Conservation (phyloP, 2,888 invertebrate genomes). For the Loripinus fragilis region DNA sequence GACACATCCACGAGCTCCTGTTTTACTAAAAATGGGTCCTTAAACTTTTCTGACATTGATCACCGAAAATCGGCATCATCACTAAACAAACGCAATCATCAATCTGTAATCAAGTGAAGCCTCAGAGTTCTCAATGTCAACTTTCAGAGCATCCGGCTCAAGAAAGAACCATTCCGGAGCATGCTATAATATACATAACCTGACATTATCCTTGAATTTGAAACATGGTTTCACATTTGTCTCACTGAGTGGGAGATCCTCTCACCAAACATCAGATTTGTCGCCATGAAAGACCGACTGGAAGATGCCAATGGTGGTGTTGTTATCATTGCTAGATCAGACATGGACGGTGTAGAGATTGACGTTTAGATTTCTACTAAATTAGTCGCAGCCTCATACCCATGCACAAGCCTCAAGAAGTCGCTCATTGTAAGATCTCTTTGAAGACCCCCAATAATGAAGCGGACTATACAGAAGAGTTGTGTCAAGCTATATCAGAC, state of each 20-base stretch:
- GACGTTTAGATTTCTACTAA: constrained; percentile 11
- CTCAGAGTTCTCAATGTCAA: no score
- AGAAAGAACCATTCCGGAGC: constrained; percentile 11
- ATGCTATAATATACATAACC: background rate
- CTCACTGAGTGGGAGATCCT: constrained; percentile 14
- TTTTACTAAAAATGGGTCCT: no score
- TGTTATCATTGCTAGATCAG: constrained; percentile 33
- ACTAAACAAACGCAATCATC: background rate
- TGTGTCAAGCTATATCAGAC: background rate
- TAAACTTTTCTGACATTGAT: no score
- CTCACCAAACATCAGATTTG: constrained; percentile 8
- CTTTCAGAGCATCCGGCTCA: constrained; percentile 22
- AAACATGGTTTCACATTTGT: constrained; percentile 4
- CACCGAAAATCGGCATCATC: background rate
- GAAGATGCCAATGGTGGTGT: constrained; percentile 28
- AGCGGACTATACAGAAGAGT: background rate
- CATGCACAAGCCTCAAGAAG: constrained; percentile 14
- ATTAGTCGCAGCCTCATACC: constrained; percentile 30
- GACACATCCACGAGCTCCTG: no score
- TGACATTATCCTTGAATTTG: background rate
- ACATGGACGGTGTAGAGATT: constrained; percentile 32
- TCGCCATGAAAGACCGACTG: background rate
- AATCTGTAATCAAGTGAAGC: background rate
- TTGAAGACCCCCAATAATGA: constrained; percentile 24
- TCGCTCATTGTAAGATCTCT: constrained; percentile 33